Evolutionary conservation across 2,113 vertebrate species (phyloP).

Genomic region (Microtus richardsoni): DNA sequence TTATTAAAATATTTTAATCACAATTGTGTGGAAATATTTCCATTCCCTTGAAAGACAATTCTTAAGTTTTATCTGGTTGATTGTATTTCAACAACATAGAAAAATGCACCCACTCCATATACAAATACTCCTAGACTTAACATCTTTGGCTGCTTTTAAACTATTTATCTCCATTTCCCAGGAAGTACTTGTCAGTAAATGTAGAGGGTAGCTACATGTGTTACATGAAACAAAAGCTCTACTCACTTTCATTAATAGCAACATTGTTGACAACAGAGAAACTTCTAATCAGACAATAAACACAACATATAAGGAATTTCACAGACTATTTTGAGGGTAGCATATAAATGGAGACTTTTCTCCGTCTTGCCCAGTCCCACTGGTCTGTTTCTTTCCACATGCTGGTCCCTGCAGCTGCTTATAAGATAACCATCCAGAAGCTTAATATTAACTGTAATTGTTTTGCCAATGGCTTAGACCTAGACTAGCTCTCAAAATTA

Average conservation of each 20-base stretch:
- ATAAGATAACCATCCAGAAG: too few relatives aligned
- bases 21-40: slow-evolving; percentile 48
- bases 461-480: too few relatives aligned
- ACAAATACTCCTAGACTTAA: not conserved
- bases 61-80: not conserved
- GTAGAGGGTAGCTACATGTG: not conserved
- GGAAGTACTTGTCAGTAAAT: not conserved
- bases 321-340: not conserved
- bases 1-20: slow-evolving; percentile 65
- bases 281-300: not conserved
- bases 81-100: slow-evolving; percentile 13
- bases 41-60: not conserved
- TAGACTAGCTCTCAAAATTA: too few relatives aligned
- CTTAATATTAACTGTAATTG: too few relatives aligned
- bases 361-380: too few relatives aligned
- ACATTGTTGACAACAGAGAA: not conserved
- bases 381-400: too few relatives aligned
- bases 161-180: not conserved
- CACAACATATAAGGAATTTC: not conserved
- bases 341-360: not conserved
- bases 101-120: not conserved
- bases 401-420: too few relatives aligned
- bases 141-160: not conserved
- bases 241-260: not conserved
- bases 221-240: not conserved